Evolutionary conservation across 2,888 invertebrate species (phyloP), one percentile per base, ranked within the genome.

Genomic region (Anaspis maculata): DNA sequence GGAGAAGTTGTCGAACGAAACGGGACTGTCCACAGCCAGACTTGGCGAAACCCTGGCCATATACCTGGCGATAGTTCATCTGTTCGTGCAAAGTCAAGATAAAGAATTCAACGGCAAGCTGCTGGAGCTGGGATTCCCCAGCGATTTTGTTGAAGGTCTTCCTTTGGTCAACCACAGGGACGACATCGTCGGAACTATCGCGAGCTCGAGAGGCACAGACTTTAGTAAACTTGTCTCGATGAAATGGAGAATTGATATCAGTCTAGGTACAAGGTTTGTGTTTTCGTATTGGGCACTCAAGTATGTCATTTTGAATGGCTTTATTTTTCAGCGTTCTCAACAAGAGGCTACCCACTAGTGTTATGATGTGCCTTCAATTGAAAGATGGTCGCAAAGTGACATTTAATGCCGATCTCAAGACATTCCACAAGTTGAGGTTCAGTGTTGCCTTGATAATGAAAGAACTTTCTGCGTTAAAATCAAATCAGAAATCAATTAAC

Each of bases 171-270:
- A 40, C 27, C 49, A 52, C 35, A 40, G 50, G 28, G 42, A 44
- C 13, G 49, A 52, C 43, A 43, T 56, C 13, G 22, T 46, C 3
- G 32, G 44, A 10, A 51, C 45, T 26, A 46, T 49, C 30, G 37
- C 43, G 32, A 43, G 41, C 16, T 46, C 46, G 32, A 39, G 34
- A 25, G 30, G 43, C 13, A 33, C 34, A 25, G 35, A 43, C 39
- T 51, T 42, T 44, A 38, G 34, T 16, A 46, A 46, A 42, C 25
- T 51, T 13, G 32, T 37, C 3, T 34, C 41, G 15, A 44, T 59
- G 21, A 54, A 56, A 36, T 59, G 59, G 58, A 53, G 54, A 48
- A 52, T 62, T 35, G 61, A 62, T 52, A 55, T 61, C 12, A 62
- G 62, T 48, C 52, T 62, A 46, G 42, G 46, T 30, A 49, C 52